Evolutionary conservation across 2,888 invertebrate genomes (phyloP), one percentile per base, ranked within the genome.

Genomic region (Sphaeridia pumilis): DNA sequence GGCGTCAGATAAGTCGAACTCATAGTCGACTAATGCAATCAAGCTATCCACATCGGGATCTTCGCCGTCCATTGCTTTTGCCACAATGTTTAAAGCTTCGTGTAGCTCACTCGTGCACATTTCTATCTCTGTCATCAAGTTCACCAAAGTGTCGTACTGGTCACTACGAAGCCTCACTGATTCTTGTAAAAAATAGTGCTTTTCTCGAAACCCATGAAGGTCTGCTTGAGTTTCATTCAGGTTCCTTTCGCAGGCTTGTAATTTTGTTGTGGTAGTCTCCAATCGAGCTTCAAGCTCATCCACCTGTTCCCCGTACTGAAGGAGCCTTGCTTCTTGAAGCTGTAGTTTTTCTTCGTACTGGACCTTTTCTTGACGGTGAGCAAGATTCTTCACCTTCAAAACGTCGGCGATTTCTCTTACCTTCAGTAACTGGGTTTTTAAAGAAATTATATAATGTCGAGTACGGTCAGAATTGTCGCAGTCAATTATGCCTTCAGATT

Each of bases 111-210:
- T 50, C 7, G 59, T 53, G 51, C 61, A 61, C 1, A 61, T 42
- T 41, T 61, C 63, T 17, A 63, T 57, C 54, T 63, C 61, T 14
- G 58, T 57, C 5, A 59, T 58, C 12, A 63, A 55, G 21, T 52
- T 49, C 1, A 60, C 55, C 10, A 63, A 45, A 34, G 54, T 58
- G 14, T 26, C 44, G 21, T 58, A 58, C 35, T 63, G 59, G 4
- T 58, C 52, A 24, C 55, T 55, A 1, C 60, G 46, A 5, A 55
- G 20, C n/a, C 38, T 5, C 12, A 38, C 7, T 38, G 38, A 12
- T 38, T 38, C 38, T 5, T 14, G 20, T 27, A 54, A 42, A n/a
- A 60, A 48, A n/a, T 54, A 31, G n/a, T n/a, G n/a, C n/a, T n/a
- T n/a, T n/a, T n/a, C n/a, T n/a, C n/a, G n/a, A n/a, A n/a, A n/a